Percentiles rank a stretch among this genome's conserved stretches.
Evolutionary conservation across 2,888 invertebrate genomes (phyloP).

Genomic region (Aspidapion aeneum): DNA sequence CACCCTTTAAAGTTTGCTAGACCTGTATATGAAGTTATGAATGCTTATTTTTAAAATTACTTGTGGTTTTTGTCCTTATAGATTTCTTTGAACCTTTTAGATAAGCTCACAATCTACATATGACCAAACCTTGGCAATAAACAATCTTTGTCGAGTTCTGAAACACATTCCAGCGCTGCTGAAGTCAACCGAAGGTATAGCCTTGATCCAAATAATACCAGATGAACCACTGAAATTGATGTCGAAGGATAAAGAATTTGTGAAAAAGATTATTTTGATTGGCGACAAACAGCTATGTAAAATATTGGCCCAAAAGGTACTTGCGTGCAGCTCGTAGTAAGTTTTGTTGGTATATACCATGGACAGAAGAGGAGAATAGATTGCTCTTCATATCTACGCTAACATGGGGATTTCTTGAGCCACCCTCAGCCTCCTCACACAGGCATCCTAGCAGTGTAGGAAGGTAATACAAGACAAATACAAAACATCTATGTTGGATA

Average conservation of each 20-base stretch:
- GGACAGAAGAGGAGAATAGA: too few species aligned
- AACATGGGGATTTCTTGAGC: too few species aligned
- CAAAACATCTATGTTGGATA: too few species aligned
- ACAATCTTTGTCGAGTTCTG: constrained; percentile 37
- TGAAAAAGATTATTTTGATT: constrained; percentile 35
- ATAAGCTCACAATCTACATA: constrained; percentile 8
- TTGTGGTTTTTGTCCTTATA: too few species aligned
- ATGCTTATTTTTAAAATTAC: too few species aligned
- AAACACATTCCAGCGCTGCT: constrained; percentile 34
- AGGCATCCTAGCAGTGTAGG: too few species aligned
- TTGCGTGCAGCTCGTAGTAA: constrained; percentile 3
- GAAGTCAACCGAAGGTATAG: constrained; percentile 37
- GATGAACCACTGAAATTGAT: constrained; percentile 35
- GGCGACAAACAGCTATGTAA: constrained; percentile 36
- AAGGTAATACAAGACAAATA: too few species aligned
- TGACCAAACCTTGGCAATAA: constrained; percentile 32
- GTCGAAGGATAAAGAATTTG: constrained; percentile 37
- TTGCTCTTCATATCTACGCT: too few species aligned
- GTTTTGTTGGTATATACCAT: too few species aligned
- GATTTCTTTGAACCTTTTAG: neutral
- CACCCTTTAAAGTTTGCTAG: too few species aligned
- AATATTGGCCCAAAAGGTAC: constrained; percentile 34
- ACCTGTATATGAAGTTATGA: too few species aligned
- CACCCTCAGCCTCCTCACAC: too few species aligned
- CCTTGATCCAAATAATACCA: constrained; percentile 37